Base-by-base conservation (phyloP, 2,888 invertebrate species). In the Dynastes grantii region DNA sequence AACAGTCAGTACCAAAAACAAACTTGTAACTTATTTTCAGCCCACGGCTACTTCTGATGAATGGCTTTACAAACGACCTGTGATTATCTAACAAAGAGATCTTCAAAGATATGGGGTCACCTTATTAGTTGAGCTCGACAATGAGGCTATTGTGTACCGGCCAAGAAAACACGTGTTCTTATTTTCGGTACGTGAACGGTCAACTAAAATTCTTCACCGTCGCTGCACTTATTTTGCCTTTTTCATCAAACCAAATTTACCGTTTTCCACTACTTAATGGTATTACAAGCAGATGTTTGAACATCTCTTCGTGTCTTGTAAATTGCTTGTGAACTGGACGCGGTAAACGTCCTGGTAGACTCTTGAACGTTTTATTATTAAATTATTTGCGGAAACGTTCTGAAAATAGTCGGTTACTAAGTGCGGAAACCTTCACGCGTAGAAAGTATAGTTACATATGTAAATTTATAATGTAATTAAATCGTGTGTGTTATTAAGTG, bases 121-220 rank as follows among this genome's bases (percentile, higher is more conserved):
- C 67, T 68, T 51, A 68, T 68, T 68, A 68, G 49, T 27, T 6
- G 2, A 22, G 61, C 22, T 37, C 51, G 22, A 68, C 51, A 68
- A 68, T 68, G 49, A 51, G 49, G 2, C 11, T 8, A 68, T 68
- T 68, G 67, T 68, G 27, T 27, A 9, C 45, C 27, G 67, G 49
- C 49, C 49, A 67, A 32, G 27, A 49, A 49, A 45, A 67, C 49
- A 51, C 67, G 27, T 68, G 67, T 68, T 11, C 67, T 45, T 49
- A 2, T 68, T 68, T 68, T 68, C 22, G 22, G 49, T 51, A 49
- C 49, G 67, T 51, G 51, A 68, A 8, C n/a, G 67, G 67, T 51
- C 67, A 68, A 68, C 22, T 49, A 22, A 49, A 27, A 68, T 68
- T 68, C 16, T 68, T 29, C 22, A 3, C 45, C 49, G 49, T 16